These are phyloP conservation scores for Moxostoma hubbsi DNA, from an alignment of 2,797 vertebrate species.

Conservation along the genomic window DNA sequence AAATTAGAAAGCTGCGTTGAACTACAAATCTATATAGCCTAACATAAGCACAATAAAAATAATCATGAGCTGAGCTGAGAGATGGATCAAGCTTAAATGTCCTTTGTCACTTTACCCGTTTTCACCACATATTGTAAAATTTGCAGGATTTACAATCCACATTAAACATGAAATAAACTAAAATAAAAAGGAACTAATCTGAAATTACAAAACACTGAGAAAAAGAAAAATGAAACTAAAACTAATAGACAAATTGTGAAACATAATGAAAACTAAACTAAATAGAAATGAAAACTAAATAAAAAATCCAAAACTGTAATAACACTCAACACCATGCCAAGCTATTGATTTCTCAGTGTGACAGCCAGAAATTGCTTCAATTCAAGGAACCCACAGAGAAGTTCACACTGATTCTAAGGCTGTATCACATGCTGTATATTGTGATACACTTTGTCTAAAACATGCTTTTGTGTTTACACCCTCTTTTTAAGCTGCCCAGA, in stretches of 20 bases:
- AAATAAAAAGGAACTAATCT: too few species aligned
- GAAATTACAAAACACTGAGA: too few species aligned
- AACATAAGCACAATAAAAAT: background rate
- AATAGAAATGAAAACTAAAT: too few species aligned
- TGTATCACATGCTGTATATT: slow-evolving; percentile 18
- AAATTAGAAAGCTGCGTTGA: background rate
- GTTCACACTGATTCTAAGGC: slow-evolving; percentile 12
- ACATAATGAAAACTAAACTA: too few species aligned
- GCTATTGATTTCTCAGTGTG: slow-evolving; percentile 37
- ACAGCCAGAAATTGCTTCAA: slow-evolving; percentile 33
- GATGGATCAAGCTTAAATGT: too few species aligned
- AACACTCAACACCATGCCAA: slow-evolving; percentile 23
- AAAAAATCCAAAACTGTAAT: too few species aligned
- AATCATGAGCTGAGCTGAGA: too few species aligned
- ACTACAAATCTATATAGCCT: background rate
- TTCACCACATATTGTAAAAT: too few species aligned
- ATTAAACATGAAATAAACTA: too few species aligned
- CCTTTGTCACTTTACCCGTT: too few species aligned
- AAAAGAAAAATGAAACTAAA: too few species aligned
- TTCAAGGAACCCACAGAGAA: slow-evolving; percentile 36
- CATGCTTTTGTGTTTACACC: slow-evolving; percentile 18
- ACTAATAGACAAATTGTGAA: background rate
- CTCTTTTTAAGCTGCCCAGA: background rate
- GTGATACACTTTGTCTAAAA: slow-evolving; percentile 7
- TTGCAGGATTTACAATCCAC: too few species aligned